Evolutionary conservation across 2,797 vertebrate species (phyloP), one percentile per base, ranked within the genome.

Genomic region (Pangasius sanitwongsei): DNA sequence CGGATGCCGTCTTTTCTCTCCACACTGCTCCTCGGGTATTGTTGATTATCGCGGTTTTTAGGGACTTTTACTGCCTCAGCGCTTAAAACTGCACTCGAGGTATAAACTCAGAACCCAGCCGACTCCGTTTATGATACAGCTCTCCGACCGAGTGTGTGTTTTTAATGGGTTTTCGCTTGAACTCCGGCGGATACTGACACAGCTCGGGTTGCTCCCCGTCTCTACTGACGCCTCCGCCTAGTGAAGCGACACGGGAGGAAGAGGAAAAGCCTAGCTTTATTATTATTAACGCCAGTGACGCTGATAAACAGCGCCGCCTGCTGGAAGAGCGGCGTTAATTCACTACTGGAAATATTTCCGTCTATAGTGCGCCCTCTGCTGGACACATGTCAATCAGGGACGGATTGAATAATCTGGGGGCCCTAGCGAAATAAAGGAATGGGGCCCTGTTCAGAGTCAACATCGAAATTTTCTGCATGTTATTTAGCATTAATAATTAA

Each of bases 141-240:
- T 61, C 37, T 31, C 85, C 6, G 50, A 20, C 18, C 25, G 28
- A 37, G 20, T 55, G 23, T 4, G 44, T 37, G 57, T 44, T 31
- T 37, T n/a, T 31, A 3, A 15, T 1, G 48, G 83, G 50, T 55
- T 89, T 44, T 44, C 48, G 80, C 65, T 55, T 89, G 75, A 72
- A 75, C 85, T 84, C 78, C 69, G 63, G 87, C 86, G 89, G 57
- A 88, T 69, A 57, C 86, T 90, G 89, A 91, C 82, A 90, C 75
- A 85, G 88, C 81, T 90, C 83, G 82, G 82, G 65, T 74, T 88
- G 70, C 34, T 44, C 75, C 80, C 91, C 87, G 92, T 92, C 89
- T 93, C 89, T 93, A 92, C 90, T 94, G 92, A 94, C 94, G 93
- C 93, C 93, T 94, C 94, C 93, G 91, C 92, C 92, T 93, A 92